Evolutionary conservation across 2,888 invertebrate genomes (phyloP).

Genomic region (Pristionchus mayeri): DNA sequence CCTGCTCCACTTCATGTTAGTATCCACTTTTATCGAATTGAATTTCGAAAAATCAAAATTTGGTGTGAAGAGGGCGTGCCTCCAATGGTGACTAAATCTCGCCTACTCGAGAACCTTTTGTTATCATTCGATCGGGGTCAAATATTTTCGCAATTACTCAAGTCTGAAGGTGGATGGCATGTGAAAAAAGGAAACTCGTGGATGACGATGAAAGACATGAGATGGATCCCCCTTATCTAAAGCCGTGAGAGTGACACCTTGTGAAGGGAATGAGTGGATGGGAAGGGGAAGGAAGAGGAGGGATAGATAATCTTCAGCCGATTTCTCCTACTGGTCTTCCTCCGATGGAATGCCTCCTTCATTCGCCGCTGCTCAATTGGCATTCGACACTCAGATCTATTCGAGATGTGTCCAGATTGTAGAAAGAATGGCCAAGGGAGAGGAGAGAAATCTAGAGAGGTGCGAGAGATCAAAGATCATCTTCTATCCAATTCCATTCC

Average conservation of each 20-base stretch:
- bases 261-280: too few relatives aligned
- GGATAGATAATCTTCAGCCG: too few relatives aligned
- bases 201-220: neutral
- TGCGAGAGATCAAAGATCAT: neutral
- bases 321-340: constrained; percentile 14
- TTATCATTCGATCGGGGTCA: constrained; percentile 18
- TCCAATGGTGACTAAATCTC: constrained; percentile 20
- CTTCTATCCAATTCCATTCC: too few relatives aligned
- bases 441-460: constrained; percentile 1
- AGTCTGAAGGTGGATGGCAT: neutral
- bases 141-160: constrained; percentile 20
- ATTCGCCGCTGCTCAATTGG: constrained; percentile 6
- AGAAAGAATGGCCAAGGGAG: constrained; percentile 10
- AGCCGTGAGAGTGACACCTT: neutral
- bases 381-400: constrained; percentile 40
- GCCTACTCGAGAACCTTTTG: neutral
- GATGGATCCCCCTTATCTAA: constrained; percentile 5
- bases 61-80: neutral
- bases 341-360: constrained; percentile 10
- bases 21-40: neutral
- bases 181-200: neutral
- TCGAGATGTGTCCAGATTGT: constrained; percentile 44
- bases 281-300: too few relatives aligned
- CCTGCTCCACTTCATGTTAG: constrained; percentile 15
- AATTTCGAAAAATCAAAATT: neutral